Conservation (phyloP, 2,113 vertebrate species). For the Oxyruncus cristatus region DNA sequence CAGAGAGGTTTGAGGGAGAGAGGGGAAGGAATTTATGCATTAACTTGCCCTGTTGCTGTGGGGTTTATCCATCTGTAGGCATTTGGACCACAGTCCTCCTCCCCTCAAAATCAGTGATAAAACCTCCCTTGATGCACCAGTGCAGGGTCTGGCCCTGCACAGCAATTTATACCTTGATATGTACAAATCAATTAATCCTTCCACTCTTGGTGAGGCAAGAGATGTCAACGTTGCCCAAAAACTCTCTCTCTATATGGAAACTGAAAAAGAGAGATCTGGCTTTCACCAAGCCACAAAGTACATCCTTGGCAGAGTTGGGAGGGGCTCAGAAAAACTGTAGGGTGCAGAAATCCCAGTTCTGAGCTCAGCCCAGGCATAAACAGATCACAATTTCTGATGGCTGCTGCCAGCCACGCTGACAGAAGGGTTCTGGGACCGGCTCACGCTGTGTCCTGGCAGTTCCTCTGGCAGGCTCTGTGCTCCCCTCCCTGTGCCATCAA, state of each 20-base stretch:
- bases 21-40: background rate
- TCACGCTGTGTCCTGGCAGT: background rate
- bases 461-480: background rate
- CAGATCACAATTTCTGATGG: background rate
- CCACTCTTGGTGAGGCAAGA: background rate
- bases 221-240: background rate
- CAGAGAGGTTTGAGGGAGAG: background rate
- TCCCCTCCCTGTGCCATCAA: conserved; percentile 25
- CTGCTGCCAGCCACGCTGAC: background rate
- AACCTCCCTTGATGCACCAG: background rate
- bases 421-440: background rate
- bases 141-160: background rate
- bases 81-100: background rate
- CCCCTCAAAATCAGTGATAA: background rate
- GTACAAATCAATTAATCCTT: background rate
- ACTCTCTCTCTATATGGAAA: background rate
- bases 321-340: background rate
- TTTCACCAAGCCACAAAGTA: background rate
- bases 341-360: background rate
- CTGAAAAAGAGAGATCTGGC: background rate
- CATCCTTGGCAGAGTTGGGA: background rate
- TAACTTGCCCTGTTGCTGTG: background rate
- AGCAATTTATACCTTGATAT: background rate
- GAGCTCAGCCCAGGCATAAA: background rate
- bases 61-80: background rate